Percentiles rank a stretch among this genome's conserved stretches.
phyloP scores from a whole-genome alignment of 2,113 vertebrate species.

The Eonycteris spelaea region DNA sequence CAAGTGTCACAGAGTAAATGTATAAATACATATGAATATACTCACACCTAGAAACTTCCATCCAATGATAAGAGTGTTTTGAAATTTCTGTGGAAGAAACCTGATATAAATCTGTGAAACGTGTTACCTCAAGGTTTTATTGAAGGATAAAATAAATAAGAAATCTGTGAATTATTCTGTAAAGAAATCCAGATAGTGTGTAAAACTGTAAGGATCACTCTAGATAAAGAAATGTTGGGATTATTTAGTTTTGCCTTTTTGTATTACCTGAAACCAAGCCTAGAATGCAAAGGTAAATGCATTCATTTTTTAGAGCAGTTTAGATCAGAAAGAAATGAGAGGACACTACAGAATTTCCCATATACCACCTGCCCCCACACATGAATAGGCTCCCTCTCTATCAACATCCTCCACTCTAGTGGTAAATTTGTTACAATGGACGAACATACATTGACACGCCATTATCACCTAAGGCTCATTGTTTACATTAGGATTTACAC shows the following conservation, averaged over 20 bases:
- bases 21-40: not conserved
- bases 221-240: not conserved
- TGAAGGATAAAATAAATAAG: constrained; percentile 3
- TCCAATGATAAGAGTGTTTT: not conserved
- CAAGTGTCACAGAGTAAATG: not conserved
- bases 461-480: not conserved
- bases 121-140: not conserved
- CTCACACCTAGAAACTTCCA: not conserved
- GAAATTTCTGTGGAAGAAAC: not conserved
- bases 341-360: not conserved
- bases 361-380: too few relatives aligned
- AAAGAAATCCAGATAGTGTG: not conserved
- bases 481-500: not conserved
- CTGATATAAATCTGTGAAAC: not conserved
- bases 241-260: constrained; percentile 32
- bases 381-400: too few relatives aligned
- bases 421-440: not conserved
- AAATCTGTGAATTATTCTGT: not conserved
- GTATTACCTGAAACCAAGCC: not conserved
- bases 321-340: not conserved
- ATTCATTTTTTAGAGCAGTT: not conserved
- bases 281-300: not conserved
- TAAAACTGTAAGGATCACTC: not conserved
- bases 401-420: not conserved
- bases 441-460: not conserved